These are phyloP conservation scores for Lepidostoma basale DNA, from an alignment of 1,140 invertebrate species.

Conservation along the genomic window DNA sequence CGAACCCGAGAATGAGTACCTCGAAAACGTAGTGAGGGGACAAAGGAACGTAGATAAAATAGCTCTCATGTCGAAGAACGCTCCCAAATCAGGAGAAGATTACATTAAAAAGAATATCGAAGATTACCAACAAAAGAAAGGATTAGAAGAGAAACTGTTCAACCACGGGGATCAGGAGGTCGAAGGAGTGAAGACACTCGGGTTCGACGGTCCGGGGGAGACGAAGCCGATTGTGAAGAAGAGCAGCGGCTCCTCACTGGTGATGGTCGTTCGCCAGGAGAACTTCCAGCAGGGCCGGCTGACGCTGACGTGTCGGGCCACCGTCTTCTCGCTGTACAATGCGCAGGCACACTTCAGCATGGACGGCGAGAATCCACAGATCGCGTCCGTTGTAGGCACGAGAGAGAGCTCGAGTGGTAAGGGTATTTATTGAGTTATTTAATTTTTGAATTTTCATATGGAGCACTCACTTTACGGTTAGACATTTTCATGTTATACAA, in stretches of 20 bases:
- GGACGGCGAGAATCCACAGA: slow-evolving; percentile 70
- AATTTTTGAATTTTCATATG: too few relatives aligned
- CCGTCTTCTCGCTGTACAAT: slow-evolving; percentile 68
- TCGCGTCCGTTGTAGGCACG: slow-evolving; percentile 71
- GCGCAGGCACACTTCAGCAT: slow-evolving; percentile 64
- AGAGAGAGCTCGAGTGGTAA: slow-evolving; percentile 59
- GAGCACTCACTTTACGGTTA: too few relatives aligned
- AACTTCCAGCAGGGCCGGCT: slow-evolving; percentile 67
- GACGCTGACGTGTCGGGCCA: slow-evolving; percentile 67
- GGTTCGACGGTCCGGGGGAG: background rate
- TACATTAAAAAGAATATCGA: background rate
- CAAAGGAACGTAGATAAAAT: slow-evolving; percentile 12
- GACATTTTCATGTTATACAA: too few relatives aligned
- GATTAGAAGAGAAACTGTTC: slow-evolving; percentile 1
- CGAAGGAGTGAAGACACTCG: background rate
- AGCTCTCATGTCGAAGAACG: background rate
- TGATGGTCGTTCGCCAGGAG: slow-evolving; percentile 51
- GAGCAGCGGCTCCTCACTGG: slow-evolving; percentile 30
- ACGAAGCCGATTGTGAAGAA: slow-evolving; percentile 24
- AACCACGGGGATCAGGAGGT: background rate
- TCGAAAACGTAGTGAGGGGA: slow-evolving; percentile 8
- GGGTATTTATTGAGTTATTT: slow-evolving; percentile 9
- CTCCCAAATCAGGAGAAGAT: slow-evolving; percentile 1
- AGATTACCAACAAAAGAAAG: background rate
- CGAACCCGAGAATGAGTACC: slow-evolving; percentile 9